Percentiles rank a stretch among this genome's conserved stretches.
Conservation (phyloP, 30 jellyfish, hydroid and myxozoan genomes). For the Chironex yamaguchii region DNA sequence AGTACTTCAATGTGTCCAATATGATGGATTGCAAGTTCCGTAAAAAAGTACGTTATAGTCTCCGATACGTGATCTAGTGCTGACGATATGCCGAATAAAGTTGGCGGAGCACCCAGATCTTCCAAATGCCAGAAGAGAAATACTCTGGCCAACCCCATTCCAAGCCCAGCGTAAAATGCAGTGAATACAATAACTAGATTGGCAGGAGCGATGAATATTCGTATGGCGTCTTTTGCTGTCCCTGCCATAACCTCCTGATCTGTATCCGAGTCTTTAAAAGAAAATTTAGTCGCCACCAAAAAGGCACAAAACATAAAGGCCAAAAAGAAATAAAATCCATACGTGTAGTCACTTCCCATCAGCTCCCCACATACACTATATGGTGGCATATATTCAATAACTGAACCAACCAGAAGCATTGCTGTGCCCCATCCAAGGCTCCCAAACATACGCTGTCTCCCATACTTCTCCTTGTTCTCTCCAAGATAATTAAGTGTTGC, state of each 20-base stretch:
- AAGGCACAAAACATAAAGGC: conserved; percentile 92
- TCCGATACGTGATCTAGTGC: conserved; percentile 97
- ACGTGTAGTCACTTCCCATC: conserved; percentile 94
- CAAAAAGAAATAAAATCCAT: conserved; percentile 88
- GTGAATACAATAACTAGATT: conserved; percentile 82
- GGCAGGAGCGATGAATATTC: conserved; percentile 70
- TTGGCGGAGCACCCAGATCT: conserved; percentile 99
- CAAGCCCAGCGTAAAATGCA: conserved; percentile 99
- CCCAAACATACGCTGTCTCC: conserved; percentile 99
- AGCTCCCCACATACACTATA: conserved; percentile 89
- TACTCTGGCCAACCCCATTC: conserved; percentile 98
- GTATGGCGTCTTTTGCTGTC: conserved; percentile 84
- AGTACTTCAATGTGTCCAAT: conserved; percentile 94
- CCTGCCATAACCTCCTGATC: conserved; percentile 66
- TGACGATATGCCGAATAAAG: conserved; percentile 95
- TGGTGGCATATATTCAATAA: conserved; percentile 93
- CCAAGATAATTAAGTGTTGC: conserved; percentile 96
- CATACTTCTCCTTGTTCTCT: conserved; percentile 91
- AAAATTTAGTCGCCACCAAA: conserved; percentile 78
- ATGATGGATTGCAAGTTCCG: conserved; percentile 73
- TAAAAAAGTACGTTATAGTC: conserved; percentile 91
- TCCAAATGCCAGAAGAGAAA: conserved; percentile 97
- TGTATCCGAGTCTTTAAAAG: conserved; percentile 71
- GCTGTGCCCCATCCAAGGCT: conserved; percentile 99
- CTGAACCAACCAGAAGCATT: conserved; percentile 94